Evolutionary conservation across 2,888 invertebrate species (phyloP).

Genomic region (Lepidocyrtinus sp.): DNA sequence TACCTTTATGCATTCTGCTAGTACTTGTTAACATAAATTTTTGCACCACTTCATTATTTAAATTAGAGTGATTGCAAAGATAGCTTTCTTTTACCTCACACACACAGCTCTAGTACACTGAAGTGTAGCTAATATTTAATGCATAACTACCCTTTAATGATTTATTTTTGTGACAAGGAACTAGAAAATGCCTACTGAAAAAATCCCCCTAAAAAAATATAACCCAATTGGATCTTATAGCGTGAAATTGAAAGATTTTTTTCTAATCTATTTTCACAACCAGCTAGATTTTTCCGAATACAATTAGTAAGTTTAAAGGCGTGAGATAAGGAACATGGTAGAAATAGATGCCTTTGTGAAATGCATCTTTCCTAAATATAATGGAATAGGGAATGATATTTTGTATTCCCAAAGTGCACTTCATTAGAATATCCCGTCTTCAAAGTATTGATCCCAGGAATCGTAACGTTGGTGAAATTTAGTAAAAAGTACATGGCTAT

Average conservation of each 20-base stretch:
- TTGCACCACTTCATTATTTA: no score
- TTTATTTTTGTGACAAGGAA: not conserved
- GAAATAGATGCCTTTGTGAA: not conserved
- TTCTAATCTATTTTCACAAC: no score
- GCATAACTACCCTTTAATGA: not conserved
- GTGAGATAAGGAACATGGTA: not conserved
- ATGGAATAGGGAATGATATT: not conserved
- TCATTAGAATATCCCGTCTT: not conserved
- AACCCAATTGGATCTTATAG: constrained; percentile 57
- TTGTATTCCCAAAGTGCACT: not conserved
- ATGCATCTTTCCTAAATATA: not conserved
- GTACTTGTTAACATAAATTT: no score
- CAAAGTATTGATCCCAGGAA: not conserved
- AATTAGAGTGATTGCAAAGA: not conserved
- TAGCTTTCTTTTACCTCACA: not conserved
- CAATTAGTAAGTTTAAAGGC: not conserved
- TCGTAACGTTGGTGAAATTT: not conserved
- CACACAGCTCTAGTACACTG: not conserved
- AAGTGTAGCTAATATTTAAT: not conserved
- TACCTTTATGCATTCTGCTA: no score
- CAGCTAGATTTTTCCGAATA: not conserved
- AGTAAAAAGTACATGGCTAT: constrained; percentile 43
- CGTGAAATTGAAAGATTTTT: constrained; percentile 65
- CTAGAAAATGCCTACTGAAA: constrained; percentile 18
- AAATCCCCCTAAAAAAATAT: constrained; percentile 36